A percentile compares a stretch with the other conserved stretches of the same genome.
Conservation (phyloP, 2,113 vertebrate genomes). For the Pithys albifrons region DNA sequence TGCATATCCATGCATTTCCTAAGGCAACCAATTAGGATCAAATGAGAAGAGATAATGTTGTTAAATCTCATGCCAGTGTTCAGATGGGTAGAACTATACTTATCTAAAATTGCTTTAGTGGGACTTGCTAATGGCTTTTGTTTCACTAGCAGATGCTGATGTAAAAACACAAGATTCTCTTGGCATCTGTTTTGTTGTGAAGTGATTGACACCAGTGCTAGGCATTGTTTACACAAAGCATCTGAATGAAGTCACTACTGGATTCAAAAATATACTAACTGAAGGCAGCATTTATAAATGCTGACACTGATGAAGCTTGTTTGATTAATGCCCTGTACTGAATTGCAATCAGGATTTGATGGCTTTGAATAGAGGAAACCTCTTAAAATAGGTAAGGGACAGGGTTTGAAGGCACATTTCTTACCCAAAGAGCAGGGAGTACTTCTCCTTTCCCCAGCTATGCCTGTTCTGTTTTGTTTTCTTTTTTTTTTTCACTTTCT, state of each 20-base stretch:
- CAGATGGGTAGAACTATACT: constrained; percentile 13
- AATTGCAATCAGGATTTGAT: neutral
- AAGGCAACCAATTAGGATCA: constrained; percentile 59
- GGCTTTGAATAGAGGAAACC: neutral
- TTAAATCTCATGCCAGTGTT: constrained; percentile 60
- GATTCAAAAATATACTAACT: neutral
- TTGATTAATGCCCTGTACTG: neutral
- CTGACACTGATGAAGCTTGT: neutral
- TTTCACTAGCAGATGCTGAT: constrained; percentile 19
- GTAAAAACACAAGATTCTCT: neutral
- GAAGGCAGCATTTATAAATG: neutral
- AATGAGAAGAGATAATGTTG: constrained; percentile 43
- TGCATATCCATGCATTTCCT: constrained; percentile 33
- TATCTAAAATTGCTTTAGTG: constrained; percentile 17
- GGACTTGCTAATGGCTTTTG: constrained; percentile 47
- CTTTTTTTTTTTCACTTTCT: neutral
- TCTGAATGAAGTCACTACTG: neutral
- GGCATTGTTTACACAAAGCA: constrained; percentile 3
- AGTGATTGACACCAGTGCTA: constrained; percentile 29
- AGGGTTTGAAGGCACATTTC: neutral
- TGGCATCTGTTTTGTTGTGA: constrained; percentile 10
- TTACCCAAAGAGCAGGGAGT: neutral
- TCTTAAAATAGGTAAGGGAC: neutral
- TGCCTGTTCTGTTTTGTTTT: neutral
- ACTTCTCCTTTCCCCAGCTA: neutral